These are phyloP conservation scores for Eupeodes latifasciatus DNA, from an alignment of 2,888 invertebrate species.

Conservation along the genomic window DNA sequence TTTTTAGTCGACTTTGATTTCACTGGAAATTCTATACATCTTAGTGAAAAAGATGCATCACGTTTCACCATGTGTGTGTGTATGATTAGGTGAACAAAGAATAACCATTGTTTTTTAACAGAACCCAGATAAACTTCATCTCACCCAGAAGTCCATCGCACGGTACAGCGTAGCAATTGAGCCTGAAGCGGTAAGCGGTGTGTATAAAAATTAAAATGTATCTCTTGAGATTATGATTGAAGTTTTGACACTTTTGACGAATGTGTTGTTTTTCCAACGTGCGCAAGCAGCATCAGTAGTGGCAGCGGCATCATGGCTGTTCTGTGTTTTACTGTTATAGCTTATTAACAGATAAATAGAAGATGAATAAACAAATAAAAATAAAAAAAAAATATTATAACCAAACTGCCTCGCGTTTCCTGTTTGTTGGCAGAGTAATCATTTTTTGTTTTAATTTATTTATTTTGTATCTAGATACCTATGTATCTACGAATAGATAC, in stretches of 20 bases:
- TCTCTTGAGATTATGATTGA: constrained; percentile 73
- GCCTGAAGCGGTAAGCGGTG: too few relatives aligned
- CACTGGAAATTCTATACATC: constrained; percentile 55
- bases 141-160: constrained; percentile 2
- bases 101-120: constrained; percentile 51
- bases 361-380: constrained; percentile 62
- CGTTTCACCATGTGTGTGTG: background rate
- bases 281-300: too few relatives aligned
- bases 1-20: constrained; percentile 53
- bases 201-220: constrained; percentile 54
- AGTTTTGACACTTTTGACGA: constrained; percentile 75
- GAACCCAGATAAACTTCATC: constrained; percentile 19
- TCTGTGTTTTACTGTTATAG: constrained; percentile 33
- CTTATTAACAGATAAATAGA: constrained; percentile 61
- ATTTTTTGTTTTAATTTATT: constrained; percentile 3
- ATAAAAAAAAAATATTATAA: constrained; percentile 8
- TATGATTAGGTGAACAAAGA: constrained; percentile 64
- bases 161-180: background rate
- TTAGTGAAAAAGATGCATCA: background rate
- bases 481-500: too few relatives aligned
- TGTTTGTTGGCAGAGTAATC: constrained; percentile 53
- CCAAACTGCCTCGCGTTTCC: constrained; percentile 59
- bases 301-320: constrained; percentile 22
- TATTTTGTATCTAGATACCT: constrained; percentile 15
- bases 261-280: constrained; percentile 56